Conservation (phyloP, 1,140 invertebrate species). For the Trichonephila clavipes region DNA sequence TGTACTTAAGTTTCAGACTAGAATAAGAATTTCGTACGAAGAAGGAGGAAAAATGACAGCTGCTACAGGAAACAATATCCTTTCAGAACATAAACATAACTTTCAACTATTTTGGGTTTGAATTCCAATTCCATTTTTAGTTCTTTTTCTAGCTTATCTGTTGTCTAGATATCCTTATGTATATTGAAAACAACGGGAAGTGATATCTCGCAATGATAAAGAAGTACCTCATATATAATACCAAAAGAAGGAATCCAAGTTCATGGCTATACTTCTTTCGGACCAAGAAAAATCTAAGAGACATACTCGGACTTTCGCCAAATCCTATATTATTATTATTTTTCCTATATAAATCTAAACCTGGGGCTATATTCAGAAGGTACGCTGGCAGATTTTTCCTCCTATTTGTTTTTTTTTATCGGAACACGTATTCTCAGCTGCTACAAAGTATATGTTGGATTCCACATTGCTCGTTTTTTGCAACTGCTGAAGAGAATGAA, state of each 20-base stretch:
- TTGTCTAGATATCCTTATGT: slow-evolving; percentile 38
- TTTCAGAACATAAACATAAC: background rate
- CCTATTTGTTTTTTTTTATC: background rate
- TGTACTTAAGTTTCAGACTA: background rate
- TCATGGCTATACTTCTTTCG: background rate
- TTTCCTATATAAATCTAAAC: slow-evolving; percentile 23
- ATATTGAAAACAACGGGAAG: slow-evolving; percentile 37
- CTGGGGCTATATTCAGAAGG: background rate
- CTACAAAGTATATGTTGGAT: background rate
- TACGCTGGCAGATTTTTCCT: background rate
- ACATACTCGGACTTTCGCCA: background rate
- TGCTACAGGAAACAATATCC: background rate
- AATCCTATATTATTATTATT: slow-evolving; percentile 36
- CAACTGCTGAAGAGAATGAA: background rate
- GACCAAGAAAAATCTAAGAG: background rate
- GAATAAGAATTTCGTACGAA: background rate
- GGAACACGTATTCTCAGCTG: background rate
- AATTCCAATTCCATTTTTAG: background rate
- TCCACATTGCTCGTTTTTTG: background rate
- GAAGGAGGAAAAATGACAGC: slow-evolving; percentile 14
- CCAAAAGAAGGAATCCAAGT: background rate
- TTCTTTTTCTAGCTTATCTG: background rate
- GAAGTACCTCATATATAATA: background rate
- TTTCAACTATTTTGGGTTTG: background rate
- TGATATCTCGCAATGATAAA: background rate